phyloP scores from a whole-genome alignment of 2,113 vertebrate species.

The Neodon shergylaensis region DNA sequence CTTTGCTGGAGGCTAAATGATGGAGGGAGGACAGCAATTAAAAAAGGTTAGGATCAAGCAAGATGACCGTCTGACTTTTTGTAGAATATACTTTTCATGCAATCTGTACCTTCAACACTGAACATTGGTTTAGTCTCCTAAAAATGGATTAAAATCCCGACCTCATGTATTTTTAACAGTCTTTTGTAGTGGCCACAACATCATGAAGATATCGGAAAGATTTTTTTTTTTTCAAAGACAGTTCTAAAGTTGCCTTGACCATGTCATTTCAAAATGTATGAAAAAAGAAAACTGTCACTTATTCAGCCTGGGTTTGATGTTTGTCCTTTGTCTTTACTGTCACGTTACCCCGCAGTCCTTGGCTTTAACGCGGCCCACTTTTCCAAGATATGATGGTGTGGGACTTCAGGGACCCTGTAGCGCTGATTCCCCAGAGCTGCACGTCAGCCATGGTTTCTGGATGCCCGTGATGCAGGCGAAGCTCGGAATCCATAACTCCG shows the following conservation, averaged over 20 bases:
- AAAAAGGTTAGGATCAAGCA: background rate
- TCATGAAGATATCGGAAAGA: background rate
- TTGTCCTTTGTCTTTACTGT: conserved; percentile 58
- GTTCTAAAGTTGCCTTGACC: conserved; percentile 21
- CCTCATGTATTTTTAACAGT: background rate
- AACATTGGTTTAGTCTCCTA: background rate
- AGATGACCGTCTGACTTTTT: background rate
- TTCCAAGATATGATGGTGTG: background rate
- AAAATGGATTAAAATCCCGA: background rate
- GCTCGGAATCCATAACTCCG: background rate
- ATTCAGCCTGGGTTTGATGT: background rate
- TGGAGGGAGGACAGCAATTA: background rate
- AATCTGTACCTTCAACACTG: conserved; percentile 13
- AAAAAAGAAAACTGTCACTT: conserved; percentile 29
- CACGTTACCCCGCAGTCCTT: background rate
- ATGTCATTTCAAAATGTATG: conserved; percentile 35
- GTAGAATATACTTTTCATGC: background rate
- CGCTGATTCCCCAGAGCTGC: background rate
- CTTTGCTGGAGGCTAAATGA: background rate
- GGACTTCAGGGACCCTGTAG: background rate
- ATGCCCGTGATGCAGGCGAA: background rate
- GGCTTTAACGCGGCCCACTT: background rate
- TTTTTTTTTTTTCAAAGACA: background rate
- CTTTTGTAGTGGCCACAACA: conserved; percentile 22
- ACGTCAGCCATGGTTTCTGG: background rate